Evolutionary conservation across 1,140 invertebrate species (phyloP).

Genomic region (Lycorma delicatula): DNA sequence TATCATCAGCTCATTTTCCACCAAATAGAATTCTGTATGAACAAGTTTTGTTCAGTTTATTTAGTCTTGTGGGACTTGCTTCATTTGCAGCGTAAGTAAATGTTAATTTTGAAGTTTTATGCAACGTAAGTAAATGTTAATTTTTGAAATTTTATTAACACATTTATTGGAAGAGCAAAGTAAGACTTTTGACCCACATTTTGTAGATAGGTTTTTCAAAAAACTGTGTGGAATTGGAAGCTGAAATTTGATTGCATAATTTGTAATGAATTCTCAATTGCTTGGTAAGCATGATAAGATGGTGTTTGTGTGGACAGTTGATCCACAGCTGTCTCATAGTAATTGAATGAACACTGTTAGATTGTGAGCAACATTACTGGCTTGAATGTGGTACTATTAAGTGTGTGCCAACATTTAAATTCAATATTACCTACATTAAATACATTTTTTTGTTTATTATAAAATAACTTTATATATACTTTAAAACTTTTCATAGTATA

Average conservation of each 20-base stretch:
- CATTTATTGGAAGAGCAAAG: background rate
- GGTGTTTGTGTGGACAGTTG: too few relatives aligned
- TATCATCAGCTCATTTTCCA: conserved; percentile 86
- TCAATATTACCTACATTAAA: too few relatives aligned
- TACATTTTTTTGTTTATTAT: too few relatives aligned
- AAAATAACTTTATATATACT: too few relatives aligned
- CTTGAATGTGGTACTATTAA: too few relatives aligned
- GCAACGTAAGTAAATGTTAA: background rate
- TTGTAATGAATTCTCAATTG: background rate
- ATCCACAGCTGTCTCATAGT: too few relatives aligned
- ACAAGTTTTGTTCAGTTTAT: conserved; percentile 81
- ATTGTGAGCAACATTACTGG: too few relatives aligned
- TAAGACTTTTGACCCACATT: background rate
- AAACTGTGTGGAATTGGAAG: background rate
- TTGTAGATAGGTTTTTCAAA: too few relatives aligned
- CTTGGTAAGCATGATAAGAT: too few relatives aligned
- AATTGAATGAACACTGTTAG: too few relatives aligned
- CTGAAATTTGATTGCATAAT: background rate
- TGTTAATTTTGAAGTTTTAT: conserved; percentile 12
- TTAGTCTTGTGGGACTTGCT: conserved; percentile 71
- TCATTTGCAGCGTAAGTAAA: conserved; percentile 26
- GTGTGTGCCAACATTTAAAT: too few relatives aligned
- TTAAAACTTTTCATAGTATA: too few relatives aligned
- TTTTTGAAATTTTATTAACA: background rate
- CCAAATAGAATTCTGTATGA: conserved; percentile 84